Evolutionary conservation across 2,113 vertebrate genomes (phyloP).

Genomic region (Ploceus nigricollis): DNA sequence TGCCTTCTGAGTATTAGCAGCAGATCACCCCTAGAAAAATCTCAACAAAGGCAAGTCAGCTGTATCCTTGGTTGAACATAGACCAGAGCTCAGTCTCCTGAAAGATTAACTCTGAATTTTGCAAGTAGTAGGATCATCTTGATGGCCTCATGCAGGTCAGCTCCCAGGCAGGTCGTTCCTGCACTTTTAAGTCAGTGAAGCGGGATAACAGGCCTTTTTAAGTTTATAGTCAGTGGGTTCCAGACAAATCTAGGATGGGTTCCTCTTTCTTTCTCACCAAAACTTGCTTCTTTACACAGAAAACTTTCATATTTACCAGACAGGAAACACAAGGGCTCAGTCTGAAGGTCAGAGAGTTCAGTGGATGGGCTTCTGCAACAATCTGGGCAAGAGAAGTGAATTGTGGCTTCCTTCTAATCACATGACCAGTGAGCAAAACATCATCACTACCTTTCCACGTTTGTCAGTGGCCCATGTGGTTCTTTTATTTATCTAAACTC

Average conservation of each 20-base stretch:
- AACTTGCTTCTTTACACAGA: background rate
- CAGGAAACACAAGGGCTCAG: background rate
- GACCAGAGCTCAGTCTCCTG: background rate
- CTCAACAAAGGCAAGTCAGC: background rate
- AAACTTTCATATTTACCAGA: background rate
- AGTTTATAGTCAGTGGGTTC: background rate
- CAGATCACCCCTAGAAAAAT: background rate
- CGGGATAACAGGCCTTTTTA: background rate
- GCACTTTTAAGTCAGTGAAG: background rate
- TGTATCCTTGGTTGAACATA: background rate
- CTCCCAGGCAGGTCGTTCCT: background rate
- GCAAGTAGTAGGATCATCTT: background rate
- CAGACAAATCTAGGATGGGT: background rate
- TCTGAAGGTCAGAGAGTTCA: background rate
- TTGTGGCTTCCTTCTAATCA: background rate
- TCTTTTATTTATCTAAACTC: background rate
- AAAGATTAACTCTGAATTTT: background rate
- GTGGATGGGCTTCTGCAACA: background rate
- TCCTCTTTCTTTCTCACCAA: background rate
- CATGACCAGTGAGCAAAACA: fast-evolving
- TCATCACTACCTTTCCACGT: background rate
- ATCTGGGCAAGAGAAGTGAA: background rate
- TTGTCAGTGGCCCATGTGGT: background rate
- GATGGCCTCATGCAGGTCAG: background rate
- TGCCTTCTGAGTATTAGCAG: background rate